Conservation (phyloP, 2,888 invertebrate genomes). For the Xestia rhomboidea region DNA sequence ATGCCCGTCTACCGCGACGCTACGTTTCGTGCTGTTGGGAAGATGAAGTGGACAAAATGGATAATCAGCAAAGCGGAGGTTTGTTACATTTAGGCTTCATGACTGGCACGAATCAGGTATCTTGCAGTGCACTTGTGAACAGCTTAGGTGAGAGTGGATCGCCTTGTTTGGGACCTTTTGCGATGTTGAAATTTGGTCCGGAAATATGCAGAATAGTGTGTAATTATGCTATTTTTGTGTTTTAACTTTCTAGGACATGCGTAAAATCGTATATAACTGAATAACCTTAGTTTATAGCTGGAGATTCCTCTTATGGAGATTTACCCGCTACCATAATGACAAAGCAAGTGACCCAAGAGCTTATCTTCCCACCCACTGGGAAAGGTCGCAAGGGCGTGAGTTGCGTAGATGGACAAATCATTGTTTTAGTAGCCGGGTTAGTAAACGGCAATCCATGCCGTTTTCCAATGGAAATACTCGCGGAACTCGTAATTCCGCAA, state of each 20-base stretch:
- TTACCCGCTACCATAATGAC: neutral
- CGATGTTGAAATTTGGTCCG: neutral
- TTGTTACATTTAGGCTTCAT: too few relatives aligned
- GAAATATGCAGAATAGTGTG: neutral
- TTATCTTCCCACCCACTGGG: neutral
- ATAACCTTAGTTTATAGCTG: neutral
- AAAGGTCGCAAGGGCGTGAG: neutral
- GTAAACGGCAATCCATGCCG: too few relatives aligned
- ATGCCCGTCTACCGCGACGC: too few relatives aligned
- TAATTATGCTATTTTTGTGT: neutral
- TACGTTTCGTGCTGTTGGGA: too few relatives aligned
- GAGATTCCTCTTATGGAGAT: neutral
- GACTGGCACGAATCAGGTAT: neutral
- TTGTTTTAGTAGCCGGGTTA: neutral
- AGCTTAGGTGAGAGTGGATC: neutral
- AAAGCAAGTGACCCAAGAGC: neutral
- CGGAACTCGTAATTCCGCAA: neutral
- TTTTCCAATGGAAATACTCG: neutral
- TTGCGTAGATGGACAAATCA: neutral
- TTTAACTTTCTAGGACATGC: neutral
- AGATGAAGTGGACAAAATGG: neutral
- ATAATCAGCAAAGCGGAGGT: neutral
- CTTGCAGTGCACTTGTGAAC: neutral
- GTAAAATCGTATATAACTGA: neutral
- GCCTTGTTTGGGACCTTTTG: neutral